Evolutionary conservation across 2,113 vertebrate species (phyloP).

Genomic region (Rhipidura dahli): DNA sequence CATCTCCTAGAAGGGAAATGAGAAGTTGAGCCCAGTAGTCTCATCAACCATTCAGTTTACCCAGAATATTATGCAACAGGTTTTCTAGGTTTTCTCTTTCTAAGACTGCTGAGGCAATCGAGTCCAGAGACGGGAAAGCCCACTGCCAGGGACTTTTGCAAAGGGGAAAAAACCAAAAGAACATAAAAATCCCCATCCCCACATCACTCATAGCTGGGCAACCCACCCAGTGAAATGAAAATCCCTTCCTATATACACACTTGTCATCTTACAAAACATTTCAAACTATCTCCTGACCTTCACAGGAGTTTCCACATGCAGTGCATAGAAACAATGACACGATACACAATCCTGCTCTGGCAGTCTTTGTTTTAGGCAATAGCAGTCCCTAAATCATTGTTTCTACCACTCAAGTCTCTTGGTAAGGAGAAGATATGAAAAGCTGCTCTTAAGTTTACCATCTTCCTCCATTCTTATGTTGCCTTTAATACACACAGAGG

Average conservation of each 20-base stretch:
- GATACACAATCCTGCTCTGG: background rate
- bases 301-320: background rate
- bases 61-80: background rate
- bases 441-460: background rate
- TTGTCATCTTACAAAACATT: background rate
- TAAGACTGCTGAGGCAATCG: constrained; percentile 5
- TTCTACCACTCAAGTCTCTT: background rate
- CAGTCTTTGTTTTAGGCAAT: background rate
- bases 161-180: background rate
- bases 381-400: background rate
- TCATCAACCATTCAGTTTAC: background rate
- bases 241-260: background rate
- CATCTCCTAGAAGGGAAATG: background rate
- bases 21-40: background rate
- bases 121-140: background rate
- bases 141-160: background rate
- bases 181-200: background rate
- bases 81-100: constrained; percentile 60
- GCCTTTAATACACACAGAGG: background rate
- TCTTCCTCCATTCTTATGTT: background rate
- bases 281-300: background rate
- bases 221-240: background rate
- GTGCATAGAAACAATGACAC: background rate
- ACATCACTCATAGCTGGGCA: background rate
- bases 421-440: background rate